Evolutionary conservation across 2,888 invertebrate genomes (phyloP).

Genomic region (Esperia sulphurella): DNA sequence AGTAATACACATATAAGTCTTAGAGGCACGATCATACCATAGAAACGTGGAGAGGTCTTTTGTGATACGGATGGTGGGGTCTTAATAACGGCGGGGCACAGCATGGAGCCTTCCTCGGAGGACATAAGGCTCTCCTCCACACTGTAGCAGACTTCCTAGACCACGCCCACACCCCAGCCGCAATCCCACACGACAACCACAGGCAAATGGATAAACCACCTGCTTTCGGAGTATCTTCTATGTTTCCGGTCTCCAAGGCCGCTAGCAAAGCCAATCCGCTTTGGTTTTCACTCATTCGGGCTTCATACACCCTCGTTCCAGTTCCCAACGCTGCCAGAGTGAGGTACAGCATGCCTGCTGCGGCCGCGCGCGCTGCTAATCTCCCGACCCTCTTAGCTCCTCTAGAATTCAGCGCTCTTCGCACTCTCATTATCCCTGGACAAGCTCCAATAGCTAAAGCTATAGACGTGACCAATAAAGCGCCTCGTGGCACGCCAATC

Average conservation of each 20-base stretch:
- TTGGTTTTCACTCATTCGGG: constrained; percentile 70
- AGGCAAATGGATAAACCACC: constrained; percentile 53
- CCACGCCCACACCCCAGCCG: constrained; percentile 84
- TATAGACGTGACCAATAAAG: constrained; percentile 83
- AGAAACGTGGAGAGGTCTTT: constrained; percentile 66
- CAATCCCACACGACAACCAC: constrained; percentile 81
- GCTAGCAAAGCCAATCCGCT: constrained; percentile 64
- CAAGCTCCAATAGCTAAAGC: constrained; percentile 86
- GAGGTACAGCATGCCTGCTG: constrained; percentile 88
- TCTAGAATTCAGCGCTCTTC: constrained; percentile 69
- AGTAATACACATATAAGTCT: constrained; percentile 16
- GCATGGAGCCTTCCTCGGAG: constrained; percentile 62
- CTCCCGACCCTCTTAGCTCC: constrained; percentile 86
- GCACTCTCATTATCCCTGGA: constrained; percentile 86
- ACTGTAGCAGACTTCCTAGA: constrained; percentile 79
- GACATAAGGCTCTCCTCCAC: constrained; percentile 76
- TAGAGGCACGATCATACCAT: constrained; percentile 46
- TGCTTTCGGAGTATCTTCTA: constrained; percentile 35
- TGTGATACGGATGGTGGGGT: constrained; percentile 58
- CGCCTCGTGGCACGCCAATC: constrained; percentile 80
- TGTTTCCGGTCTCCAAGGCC: constrained; percentile 62
- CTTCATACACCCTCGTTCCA: constrained; percentile 83
- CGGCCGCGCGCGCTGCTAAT: constrained; percentile 86
- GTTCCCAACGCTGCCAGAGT: constrained; percentile 85
- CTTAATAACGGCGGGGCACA: constrained; percentile 58